These are phyloP conservation scores for Steatocranus sp. DNA, from an alignment of 2,797 vertebrate species.

Conservation along the genomic window DNA sequence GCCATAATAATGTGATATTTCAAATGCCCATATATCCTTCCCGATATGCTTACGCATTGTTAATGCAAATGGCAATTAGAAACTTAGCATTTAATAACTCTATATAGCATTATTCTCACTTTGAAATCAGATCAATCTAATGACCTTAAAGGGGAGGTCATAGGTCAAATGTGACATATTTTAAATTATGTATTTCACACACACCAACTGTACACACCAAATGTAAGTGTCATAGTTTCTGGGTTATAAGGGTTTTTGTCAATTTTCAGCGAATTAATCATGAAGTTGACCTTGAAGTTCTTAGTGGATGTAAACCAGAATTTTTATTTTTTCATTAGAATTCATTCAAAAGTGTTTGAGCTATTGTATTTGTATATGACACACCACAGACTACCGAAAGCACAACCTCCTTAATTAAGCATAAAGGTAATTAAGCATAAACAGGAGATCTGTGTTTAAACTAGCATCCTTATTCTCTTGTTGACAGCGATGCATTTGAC, in stretches of 20 bases:
- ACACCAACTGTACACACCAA: not conserved
- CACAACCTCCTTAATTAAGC: not conserved
- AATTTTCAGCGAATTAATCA: not conserved
- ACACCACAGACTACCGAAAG: not conserved
- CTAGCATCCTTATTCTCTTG: not conserved
- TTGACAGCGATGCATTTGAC: conserved; percentile 90
- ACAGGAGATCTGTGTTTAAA: not conserved
- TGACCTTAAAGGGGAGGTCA: not conserved
- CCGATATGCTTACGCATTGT: not conserved
- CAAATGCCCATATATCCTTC: not conserved
- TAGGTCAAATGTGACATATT: not conserved
- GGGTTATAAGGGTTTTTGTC: not conserved
- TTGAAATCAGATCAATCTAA: not conserved
- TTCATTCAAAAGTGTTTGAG: not conserved
- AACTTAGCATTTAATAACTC: not conserved
- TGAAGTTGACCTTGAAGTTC: not conserved
- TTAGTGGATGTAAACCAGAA: not conserved
- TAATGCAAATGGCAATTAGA: not conserved
- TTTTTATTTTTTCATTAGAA: not conserved
- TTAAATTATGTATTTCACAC: not conserved
- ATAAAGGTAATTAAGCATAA: not conserved
- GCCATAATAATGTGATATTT: not conserved
- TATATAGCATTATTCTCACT: not conserved
- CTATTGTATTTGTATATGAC: not conserved
- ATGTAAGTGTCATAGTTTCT: not conserved